Evolutionary conservation across 1,140 invertebrate genomes (phyloP), one percentile per base, ranked within the genome.

Genomic region (Coptotermes formosanus): DNA sequence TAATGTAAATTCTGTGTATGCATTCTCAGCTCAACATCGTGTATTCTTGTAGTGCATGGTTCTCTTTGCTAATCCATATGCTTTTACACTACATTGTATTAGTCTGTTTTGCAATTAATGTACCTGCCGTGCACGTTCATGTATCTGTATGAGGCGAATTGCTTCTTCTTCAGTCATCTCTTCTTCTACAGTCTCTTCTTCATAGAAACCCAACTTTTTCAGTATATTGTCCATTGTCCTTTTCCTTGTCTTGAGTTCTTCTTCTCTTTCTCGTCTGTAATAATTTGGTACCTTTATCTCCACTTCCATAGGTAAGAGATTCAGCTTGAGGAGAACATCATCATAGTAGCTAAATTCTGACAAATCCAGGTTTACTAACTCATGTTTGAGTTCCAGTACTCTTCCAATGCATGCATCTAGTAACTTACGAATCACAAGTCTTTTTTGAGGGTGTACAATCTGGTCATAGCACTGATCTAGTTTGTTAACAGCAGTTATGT

Each of bases 381-480:
- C 97, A 89, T 97, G 94, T 91, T 96, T 96, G 8, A 96, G 90
- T 89, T 97, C 96, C 30, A 96, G 90, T 87, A 96, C 91, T 85
- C 97, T 92, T 8, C 96, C 97, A 82, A 98, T 92, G 45, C 93
- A 94, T 1, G 95, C 94, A 90, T 98, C 97, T 0, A 99, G 90
- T 3, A 98, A 89, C 87, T 95, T 94, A 82, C 94, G 94, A 0
- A 99, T 92, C 7, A 98, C 91, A 48, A 95, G 89, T 81, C 97
- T 91, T 81, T 99, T 99, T 90, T 99, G 98, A 0, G 98, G 97
- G 89, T 99, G 98, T 45, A 98, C 92, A 86, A 98, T 94, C 91
- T 97, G 97, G 89, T 98, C 97, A 89, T 98, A 97, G 86, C 96
- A 96, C 87, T 94, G 91, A 89, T 97, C 95, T 19, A 99, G 89